A percentile compares a stretch with the other conserved stretches of the same genome.
Conservation (phyloP, 2,888 invertebrate species). For the Chorisops tibialis region DNA sequence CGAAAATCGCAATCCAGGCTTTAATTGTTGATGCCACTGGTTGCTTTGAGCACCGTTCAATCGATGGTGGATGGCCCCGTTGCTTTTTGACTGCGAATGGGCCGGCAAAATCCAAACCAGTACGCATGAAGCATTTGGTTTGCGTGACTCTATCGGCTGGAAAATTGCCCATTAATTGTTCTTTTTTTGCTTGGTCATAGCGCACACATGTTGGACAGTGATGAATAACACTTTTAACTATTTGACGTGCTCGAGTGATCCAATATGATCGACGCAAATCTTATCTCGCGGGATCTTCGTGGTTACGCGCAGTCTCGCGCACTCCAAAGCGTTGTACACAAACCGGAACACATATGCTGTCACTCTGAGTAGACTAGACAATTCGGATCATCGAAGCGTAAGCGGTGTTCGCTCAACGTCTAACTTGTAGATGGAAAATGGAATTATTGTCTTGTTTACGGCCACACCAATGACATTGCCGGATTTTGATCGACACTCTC, state of each 20-base stretch:
- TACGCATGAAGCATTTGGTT: slow-evolving; percentile 30
- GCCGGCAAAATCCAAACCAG: slow-evolving; percentile 36
- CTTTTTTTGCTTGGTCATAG: not conserved
- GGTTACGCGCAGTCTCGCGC: too few species aligned
- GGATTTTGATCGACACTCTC: too few species aligned
- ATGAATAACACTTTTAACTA: slow-evolving; percentile 19
- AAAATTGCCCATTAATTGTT: slow-evolving; percentile 39
- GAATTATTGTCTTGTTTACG: too few species aligned
- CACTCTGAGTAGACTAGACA: too few species aligned
- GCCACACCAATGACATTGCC: too few species aligned
- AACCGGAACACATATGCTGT: too few species aligned
- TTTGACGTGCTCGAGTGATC: slow-evolving; percentile 29
- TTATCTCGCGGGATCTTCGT: slow-evolving; percentile 23
- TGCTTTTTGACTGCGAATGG: slow-evolving; percentile 35
- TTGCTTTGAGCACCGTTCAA: slow-evolving; percentile 20
- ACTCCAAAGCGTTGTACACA: too few species aligned
- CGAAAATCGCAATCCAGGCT: not conserved
- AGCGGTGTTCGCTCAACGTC: too few species aligned
- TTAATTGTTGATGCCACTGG: not conserved
- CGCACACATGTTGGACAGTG: slow-evolving; percentile 31
- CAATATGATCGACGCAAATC: slow-evolving; percentile 34
- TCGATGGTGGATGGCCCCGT: too few species aligned
- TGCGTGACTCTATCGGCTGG: slow-evolving; percentile 31
- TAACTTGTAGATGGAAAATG: too few species aligned
- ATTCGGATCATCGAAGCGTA: too few species aligned